phyloP scores from a whole-genome alignment of 37 sponge, comb jelly and placozoan genomes.

The Beroe ovata region DNA sequence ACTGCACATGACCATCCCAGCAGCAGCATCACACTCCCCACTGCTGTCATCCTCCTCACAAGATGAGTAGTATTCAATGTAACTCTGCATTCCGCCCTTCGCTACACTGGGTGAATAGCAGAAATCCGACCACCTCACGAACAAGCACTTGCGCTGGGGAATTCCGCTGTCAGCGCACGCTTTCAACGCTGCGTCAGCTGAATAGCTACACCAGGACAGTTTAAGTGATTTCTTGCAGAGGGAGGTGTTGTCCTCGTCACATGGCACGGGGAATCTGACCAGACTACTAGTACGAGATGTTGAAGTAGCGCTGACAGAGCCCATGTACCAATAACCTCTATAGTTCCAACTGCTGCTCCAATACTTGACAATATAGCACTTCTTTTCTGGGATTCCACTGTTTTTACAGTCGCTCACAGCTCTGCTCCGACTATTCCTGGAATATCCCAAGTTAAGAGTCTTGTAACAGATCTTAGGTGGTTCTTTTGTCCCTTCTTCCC shows the following conservation, averaged over 20 bases:
- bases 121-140: not conserved
- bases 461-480: not conserved
- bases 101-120: not conserved
- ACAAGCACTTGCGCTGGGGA: no score
- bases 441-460: not conserved
- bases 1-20: slow-evolving; percentile 1
- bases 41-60: not conserved
- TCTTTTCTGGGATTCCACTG: not conserved
- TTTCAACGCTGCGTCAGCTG: no score
- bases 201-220: no score
- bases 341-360: no score
- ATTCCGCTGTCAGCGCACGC: no score
- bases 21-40: not conserved
- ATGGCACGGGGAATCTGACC: no score
- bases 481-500: not conserved
- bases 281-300: no score
- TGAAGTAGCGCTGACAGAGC: no score
- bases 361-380: no score
- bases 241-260: no score
- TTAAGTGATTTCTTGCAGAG: no score
- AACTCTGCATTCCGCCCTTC: not conserved
- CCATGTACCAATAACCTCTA: no score
- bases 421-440: not conserved
- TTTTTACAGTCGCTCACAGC: not conserved
- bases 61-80: not conserved